These are phyloP conservation scores for Pelecanus crispus DNA, from an alignment of 2,113 vertebrate species.

Conservation along the genomic window DNA sequence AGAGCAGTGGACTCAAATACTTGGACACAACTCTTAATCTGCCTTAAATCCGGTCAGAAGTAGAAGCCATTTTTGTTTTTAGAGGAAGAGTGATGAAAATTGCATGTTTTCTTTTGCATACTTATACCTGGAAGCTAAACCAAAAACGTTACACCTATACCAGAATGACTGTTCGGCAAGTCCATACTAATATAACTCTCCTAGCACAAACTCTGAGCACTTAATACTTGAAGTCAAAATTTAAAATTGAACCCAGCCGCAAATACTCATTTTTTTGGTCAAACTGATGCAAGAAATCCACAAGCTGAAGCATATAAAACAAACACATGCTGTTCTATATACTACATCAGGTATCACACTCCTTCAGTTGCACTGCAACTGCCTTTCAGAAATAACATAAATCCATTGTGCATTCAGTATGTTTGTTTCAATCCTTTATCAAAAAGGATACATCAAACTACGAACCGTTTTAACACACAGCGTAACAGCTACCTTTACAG, in stretches of 20 bases:
- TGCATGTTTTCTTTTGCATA: background rate
- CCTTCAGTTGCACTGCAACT: background rate
- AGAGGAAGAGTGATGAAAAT: background rate
- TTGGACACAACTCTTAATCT: background rate
- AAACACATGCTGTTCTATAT: background rate
- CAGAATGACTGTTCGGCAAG: background rate
- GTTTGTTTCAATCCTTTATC: background rate
- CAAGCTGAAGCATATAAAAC: background rate
- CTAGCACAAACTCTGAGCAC: background rate
- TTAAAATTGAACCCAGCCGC: background rate
- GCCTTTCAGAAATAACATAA: background rate
- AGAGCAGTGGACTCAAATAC: background rate
- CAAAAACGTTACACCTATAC: fast-evolving
- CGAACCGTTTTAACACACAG: background rate
- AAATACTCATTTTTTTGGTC: background rate
- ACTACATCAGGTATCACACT: background rate
- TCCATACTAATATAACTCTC: background rate
- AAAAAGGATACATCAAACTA: background rate
- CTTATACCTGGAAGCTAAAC: background rate
- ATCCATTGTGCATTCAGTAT: background rate
- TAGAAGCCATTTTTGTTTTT: background rate
- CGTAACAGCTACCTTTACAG: background rate
- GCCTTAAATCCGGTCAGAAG: background rate
- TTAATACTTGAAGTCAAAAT: background rate
- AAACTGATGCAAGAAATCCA: background rate